phyloP scores from a whole-genome alignment of 2,888 invertebrate genomes.

The Ochropacha duplaris region DNA sequence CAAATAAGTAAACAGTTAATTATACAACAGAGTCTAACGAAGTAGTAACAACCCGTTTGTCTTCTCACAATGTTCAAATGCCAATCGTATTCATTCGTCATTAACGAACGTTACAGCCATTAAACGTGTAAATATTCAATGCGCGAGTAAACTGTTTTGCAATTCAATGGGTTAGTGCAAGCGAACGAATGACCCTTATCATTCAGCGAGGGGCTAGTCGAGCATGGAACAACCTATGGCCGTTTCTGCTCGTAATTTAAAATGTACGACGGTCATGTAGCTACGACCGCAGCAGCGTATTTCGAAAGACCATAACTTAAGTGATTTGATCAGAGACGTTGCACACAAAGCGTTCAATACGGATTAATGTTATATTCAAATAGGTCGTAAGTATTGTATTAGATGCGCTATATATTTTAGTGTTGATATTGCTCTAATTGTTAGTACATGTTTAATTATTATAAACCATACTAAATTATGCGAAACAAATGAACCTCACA shows the following conservation, averaged over 20 bases:
- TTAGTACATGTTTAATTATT: neutral
- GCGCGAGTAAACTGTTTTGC: conserved; percentile 62
- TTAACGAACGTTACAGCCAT: conserved; percentile 60
- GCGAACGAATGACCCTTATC: conserved; percentile 68
- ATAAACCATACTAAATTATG: neutral
- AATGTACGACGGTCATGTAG: conserved; percentile 37
- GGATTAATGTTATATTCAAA: neutral
- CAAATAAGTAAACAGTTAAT: neutral
- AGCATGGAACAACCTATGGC: conserved; percentile 23
- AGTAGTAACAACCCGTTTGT: conserved; percentile 40
- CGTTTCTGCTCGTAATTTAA: conserved; percentile 40
- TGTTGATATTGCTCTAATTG: neutral
- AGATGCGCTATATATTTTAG: neutral
- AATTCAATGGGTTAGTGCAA: conserved; percentile 66
- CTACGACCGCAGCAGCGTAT: conserved; percentile 21
- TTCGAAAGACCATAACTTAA: neutral
- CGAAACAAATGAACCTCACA: neutral
- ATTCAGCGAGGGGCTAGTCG: conserved; percentile 24
- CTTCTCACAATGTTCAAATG: conserved; percentile 59
- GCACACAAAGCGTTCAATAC: neutral
- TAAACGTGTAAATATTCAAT: conserved; percentile 73
- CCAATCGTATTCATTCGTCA: conserved; percentile 56
- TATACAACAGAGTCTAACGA: conserved; percentile 6
- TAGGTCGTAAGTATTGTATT: neutral
- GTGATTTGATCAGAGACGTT: neutral